Percentiles rank a stretch among this genome's conserved stretches.
Evolutionary conservation across 1,140 invertebrate genomes (phyloP).

Genomic region (Spodoptera frugiperda): DNA sequence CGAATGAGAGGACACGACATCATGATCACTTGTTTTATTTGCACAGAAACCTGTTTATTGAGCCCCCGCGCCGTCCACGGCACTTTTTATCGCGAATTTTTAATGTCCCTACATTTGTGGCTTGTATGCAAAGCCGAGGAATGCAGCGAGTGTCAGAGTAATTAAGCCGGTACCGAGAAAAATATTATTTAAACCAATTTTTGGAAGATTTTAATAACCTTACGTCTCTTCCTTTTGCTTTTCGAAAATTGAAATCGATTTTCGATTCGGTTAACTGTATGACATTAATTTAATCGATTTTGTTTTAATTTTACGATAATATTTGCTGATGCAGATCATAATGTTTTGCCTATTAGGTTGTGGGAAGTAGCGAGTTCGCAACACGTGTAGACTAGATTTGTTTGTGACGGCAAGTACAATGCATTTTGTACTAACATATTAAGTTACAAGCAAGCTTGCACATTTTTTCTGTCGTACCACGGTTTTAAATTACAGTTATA

Average conservation of each 20-base stretch:
- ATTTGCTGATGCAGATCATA: too few relatives aligned
- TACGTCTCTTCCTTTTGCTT: neutral
- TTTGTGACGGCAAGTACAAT: too few relatives aligned
- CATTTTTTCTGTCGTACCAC: too few relatives aligned
- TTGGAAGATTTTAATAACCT: neutral
- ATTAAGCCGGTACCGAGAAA: slow-evolving; percentile 5
- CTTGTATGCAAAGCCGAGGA: slow-evolving; percentile 16
- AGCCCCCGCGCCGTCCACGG: slow-evolving; percentile 35
- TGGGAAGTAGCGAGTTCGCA: too few relatives aligned
- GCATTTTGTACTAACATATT: too few relatives aligned
- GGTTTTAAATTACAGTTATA: too few relatives aligned
- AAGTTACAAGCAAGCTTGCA: too few relatives aligned
- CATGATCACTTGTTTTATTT: slow-evolving; percentile 69
- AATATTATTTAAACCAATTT: slow-evolving; percentile 3
- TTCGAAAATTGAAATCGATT: neutral
- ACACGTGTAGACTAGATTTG: too few relatives aligned
- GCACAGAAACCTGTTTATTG: slow-evolving; percentile 66
- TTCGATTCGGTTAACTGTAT: too few relatives aligned
- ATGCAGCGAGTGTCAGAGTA: slow-evolving; percentile 18
- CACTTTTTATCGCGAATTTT: slow-evolving; percentile 42
- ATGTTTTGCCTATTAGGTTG: too few relatives aligned
- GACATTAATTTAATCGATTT: too few relatives aligned
- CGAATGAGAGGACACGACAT: slow-evolving; percentile 67
- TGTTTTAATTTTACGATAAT: too few relatives aligned
- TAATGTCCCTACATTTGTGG: slow-evolving; percentile 43